Conservation (phyloP, 2,888 invertebrate genomes). For the Ectemnius cavifrons region DNA sequence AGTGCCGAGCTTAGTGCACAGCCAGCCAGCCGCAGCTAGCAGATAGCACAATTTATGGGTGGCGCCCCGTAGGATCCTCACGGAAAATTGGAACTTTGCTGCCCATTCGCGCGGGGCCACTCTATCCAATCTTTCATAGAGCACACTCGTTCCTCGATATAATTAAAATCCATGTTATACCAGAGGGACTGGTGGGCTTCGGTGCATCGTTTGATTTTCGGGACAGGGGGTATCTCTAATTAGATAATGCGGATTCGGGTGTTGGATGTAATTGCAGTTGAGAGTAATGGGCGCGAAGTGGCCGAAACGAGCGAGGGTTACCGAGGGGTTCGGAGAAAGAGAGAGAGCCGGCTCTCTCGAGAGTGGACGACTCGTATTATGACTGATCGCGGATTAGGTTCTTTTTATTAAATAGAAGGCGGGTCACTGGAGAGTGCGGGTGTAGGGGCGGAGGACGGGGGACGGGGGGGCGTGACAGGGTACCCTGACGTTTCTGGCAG, state of each 20-base stretch:
- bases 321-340: conserved; percentile 1
- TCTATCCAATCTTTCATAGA: background rate
- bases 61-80: background rate
- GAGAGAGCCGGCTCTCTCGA: conserved; percentile 4
- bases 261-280: background rate
- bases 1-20: background rate
- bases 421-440: conserved; percentile 16
- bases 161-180: background rate
- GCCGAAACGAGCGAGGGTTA: conserved; percentile 2
- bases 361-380: conserved; percentile 44
- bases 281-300: conserved; percentile 4
- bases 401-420: conserved; percentile 51
- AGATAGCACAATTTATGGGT: background rate
- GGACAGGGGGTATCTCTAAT: background rate
- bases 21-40: background rate
- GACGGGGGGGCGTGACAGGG: conserved; percentile 47
- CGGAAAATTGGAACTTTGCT: background rate
- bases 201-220: background rate
- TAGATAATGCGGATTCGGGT: conserved; percentile 2
- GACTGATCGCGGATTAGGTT: conserved; percentile 57
- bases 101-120: background rate
- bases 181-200: background rate
- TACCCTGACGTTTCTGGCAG: conserved; percentile 58
- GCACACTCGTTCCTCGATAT: background rate
- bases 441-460: background rate